phyloP scores from a whole-genome alignment of 2,113 vertebrate species.

The Macrotis lagotis region DNA sequence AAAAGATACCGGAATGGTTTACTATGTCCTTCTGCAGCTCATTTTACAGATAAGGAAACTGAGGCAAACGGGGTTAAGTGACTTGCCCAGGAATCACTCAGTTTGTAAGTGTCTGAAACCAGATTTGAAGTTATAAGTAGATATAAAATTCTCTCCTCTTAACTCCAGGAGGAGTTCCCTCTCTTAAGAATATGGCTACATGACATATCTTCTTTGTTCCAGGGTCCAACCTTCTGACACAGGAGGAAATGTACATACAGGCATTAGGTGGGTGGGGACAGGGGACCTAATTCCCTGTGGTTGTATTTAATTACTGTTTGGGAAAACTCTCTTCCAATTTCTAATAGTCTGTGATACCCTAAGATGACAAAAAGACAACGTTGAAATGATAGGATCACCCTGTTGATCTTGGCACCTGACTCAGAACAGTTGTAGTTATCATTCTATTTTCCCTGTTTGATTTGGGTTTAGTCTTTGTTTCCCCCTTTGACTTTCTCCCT shows the following conservation, averaged over 20 bases:
- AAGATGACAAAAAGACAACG: background rate
- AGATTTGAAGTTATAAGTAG: background rate
- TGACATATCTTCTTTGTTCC: background rate
- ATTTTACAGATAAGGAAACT: background rate
- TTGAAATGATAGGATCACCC: background rate
- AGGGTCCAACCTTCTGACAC: background rate
- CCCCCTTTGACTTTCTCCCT: background rate
- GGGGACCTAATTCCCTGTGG: background rate
- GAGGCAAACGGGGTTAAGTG: background rate
- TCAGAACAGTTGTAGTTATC: no score
- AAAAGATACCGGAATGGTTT: background rate
- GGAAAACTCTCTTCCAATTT: background rate
- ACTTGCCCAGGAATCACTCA: background rate
- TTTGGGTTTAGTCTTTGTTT: background rate
- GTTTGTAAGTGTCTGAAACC: background rate
- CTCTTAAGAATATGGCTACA: background rate
- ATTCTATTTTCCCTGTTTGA: background rate
- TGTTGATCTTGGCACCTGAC: background rate
- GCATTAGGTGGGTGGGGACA: background rate
- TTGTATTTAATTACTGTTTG: background rate
- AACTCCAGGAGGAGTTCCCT: background rate
- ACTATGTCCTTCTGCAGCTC: background rate
- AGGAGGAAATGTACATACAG: background rate
- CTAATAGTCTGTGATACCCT: background rate
- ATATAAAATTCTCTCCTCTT: background rate